Base-by-base conservation (phyloP, 2,113 vertebrate species). In the Empidonax traillii region DNA sequence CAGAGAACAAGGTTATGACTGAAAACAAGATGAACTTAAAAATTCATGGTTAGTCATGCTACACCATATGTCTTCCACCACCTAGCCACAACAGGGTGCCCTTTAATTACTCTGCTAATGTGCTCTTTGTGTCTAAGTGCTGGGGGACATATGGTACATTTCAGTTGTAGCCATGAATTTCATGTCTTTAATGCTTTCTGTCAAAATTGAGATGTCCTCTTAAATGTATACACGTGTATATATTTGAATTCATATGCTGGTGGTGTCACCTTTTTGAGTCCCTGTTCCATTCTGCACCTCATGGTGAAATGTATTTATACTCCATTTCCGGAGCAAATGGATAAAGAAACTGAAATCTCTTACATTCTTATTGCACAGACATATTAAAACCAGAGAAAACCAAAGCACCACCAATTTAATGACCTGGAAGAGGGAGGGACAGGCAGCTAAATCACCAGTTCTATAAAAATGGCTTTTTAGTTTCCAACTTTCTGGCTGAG, bases 11-110 rank as follows among this genome's bases (percentile, higher is more conserved):
- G 67, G 52, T 90, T 93, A 44, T 56, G 47, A 77, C 53, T 1
- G 0, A 92, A 96, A 96, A 4, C 71, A 93, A 63, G 46, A 92
- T 39, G 61, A 96, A 88, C 72, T 90, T 84, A 75, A 88, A 83
- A 96, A 96, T 92, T 92, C 90, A 86, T 95, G 91, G 90, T 90
- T 91, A 91, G 52, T 80, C 94, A 59, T 78, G 85, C 81, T 86
- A 63, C 33, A 81, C 94, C 94, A 96, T 96, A 97, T 97, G 95
- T 96, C 93, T 55, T 90, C 68, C 85, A 80, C 68, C 85, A 96
- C 95, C 94, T 96, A 96, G 72, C 75, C 96, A 86, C 95, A 94
- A 97, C 90, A 92, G 96, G 96, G 94, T 94, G 95, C 88, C 83
- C 94, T 95, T 96, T 96, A 96, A 96, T 94, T 93, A 94, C 94